Evolutionary conservation across 2,113 vertebrate species (phyloP).

Genomic region (Caranx ignobilis): DNA sequence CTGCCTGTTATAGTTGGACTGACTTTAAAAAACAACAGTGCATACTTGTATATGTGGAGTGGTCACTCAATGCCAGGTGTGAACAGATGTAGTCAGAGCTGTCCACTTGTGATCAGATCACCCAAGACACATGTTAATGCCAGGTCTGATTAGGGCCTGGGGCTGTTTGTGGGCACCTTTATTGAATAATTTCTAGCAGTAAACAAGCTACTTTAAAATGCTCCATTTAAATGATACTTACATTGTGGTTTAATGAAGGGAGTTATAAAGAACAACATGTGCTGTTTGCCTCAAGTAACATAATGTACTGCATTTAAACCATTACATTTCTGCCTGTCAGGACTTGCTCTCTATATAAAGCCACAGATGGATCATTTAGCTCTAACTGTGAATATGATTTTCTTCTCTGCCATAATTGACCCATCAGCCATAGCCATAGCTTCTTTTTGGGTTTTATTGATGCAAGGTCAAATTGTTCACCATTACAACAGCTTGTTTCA

Average conservation of each 20-base stretch:
- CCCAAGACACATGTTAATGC: no score
- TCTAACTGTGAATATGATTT: constrained; percentile 1
- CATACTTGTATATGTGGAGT: no score
- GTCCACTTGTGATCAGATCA: no score
- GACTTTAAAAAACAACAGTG: no score
- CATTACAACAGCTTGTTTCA: background rate
- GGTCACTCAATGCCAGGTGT: no score
- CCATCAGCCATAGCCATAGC: background rate
- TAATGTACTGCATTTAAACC: background rate
- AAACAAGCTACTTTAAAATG: constrained; percentile 2
- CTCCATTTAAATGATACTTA: background rate
- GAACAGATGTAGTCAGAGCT: no score
- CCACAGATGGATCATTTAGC: constrained; percentile 11
- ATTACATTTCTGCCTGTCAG: constrained; percentile 3
- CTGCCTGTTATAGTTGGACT: no score
- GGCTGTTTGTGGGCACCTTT: constrained; percentile 6
- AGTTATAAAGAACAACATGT: background rate
- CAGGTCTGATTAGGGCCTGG: no score
- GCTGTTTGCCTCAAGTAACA: background rate
- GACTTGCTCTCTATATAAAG: background rate
- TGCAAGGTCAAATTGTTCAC: background rate
- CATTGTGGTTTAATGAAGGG: background rate
- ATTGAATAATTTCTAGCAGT: constrained; percentile 8
- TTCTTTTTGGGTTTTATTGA: constrained; percentile 14
- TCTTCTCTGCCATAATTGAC: background rate